These are phyloP conservation scores for Tachysurus vachellii DNA, from an alignment of 2,113 vertebrate species.

Conservation along the genomic window DNA sequence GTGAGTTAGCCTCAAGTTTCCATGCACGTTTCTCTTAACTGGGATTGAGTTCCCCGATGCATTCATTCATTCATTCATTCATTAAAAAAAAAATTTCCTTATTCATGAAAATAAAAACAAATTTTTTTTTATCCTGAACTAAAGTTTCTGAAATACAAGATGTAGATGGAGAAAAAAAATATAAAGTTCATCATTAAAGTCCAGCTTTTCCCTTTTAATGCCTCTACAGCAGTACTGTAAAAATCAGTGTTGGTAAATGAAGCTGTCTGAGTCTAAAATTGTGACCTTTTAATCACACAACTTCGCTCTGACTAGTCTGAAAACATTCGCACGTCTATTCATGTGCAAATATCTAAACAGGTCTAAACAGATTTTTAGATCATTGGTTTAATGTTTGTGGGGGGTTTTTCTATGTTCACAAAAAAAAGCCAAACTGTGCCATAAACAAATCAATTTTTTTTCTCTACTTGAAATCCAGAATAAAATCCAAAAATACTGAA, in stretches of 20 bases:
- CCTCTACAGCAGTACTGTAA: not conserved
- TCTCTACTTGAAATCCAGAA: not conserved
- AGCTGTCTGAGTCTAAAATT: not conserved
- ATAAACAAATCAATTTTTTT: not conserved
- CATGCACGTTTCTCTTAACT: too few relatives aligned
- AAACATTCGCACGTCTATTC: not conserved
- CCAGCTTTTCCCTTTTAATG: not conserved
- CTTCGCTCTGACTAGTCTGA: not conserved
- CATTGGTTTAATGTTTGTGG: not conserved
- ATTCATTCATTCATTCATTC: not conserved
- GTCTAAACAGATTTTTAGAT: not conserved
- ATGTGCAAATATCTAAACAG: not conserved
- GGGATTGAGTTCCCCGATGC: too few relatives aligned
- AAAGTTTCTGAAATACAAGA: not conserved
- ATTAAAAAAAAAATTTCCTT: not conserved
- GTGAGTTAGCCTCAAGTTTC: too few relatives aligned
- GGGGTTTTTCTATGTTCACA: not conserved
- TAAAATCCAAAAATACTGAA: not conserved
- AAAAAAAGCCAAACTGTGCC: not conserved
- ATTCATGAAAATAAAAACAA: too few relatives aligned
- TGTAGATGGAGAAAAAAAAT: not conserved
- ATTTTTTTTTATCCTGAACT: not conserved
- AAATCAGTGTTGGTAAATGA: not conserved
- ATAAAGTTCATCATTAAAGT: not conserved
- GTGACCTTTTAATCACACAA: not conserved